These are phyloP conservation scores for Calameuta idolon DNA, from an alignment of 2,888 invertebrate species.

Conservation along the genomic window DNA sequence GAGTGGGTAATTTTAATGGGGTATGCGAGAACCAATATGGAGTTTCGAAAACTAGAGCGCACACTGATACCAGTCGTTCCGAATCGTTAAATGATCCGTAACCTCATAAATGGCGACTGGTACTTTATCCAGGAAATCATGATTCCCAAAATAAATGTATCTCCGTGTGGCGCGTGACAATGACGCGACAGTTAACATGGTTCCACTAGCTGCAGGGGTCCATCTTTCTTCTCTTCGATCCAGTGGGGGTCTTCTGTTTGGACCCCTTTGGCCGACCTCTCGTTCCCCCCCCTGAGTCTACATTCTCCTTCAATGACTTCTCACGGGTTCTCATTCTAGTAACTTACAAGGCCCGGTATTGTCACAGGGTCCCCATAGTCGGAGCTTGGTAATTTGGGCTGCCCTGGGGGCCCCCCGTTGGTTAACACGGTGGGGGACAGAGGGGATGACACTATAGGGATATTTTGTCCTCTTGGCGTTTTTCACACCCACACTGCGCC, in stretches of 20 bases:
- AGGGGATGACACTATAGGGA: conserved; percentile 15
- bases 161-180: conserved; percentile 49
- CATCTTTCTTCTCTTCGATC: conserved; percentile 7
- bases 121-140: neutral
- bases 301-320: neutral
- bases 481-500: conserved; percentile 29
- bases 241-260: neutral
- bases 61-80: neutral
- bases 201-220: conserved; percentile 37
- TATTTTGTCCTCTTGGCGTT: conserved; percentile 17
- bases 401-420: conserved; percentile 17
- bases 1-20: neutral
- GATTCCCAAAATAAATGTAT: conserved; percentile 34
- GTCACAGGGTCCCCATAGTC: neutral
- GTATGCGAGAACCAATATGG: neutral
- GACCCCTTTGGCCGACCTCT: neutral
- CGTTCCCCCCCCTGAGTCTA: neutral
- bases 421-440: conserved; percentile 10
- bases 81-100: neutral
- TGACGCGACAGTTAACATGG: conserved; percentile 47
- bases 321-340: neutral
- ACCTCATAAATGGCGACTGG: neutral
- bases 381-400: conserved; percentile 5
- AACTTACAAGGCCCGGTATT: neutral
- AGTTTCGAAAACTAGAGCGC: neutral